Evolutionary conservation across 1,140 invertebrate genomes (phyloP), one percentile per base, ranked within the genome.

Genomic region (Danaus melanippus): DNA sequence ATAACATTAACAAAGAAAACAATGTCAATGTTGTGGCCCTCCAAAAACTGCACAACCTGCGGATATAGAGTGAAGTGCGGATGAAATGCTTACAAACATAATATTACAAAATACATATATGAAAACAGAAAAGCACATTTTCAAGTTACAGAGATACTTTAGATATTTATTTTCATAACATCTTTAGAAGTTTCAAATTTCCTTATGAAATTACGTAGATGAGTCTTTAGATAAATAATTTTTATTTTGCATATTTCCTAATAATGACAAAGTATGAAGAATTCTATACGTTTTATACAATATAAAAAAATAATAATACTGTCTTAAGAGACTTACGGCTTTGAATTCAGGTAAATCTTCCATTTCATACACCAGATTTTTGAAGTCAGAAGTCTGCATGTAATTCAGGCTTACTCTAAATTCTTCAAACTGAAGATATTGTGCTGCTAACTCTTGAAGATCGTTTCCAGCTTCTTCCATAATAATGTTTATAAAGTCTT

Each of bases 321-420:
- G 42, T 21, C n/a, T 1, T 42, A 32, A 51, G 12, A 32, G 45
- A 80, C 80, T 81, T 60, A 86, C 83, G 53, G 79, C 76, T 51
- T 70, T 62, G 46, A 86, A 86, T 64, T 86, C 80, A 8, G 78
- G 78, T 40, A 86, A 55, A 0, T 67, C 69, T 66, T 86, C 80
- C 76, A 86, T 79, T 60, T 86, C 83, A 15, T 74, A 70, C 8
- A 84, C 58, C 9, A 86, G 51, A 3, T 75, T 61, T 44, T 66
- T 77, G 63, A 84, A 86, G 17, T 73, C 60, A 3, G 69, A 60
- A 0, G 71, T 67, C 11, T 32, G 32, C n/a, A 81, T 21, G 58
- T 81, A 86, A 8, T 77, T 56, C 0, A 79, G 4, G 1, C 74
- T 56, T 0, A 42, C 52, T 10, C 1, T 10, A 58, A 84, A 84